Conservation (phyloP, 2,113 vertebrate species). For the Dicerorhinus sumatrensis region DNA sequence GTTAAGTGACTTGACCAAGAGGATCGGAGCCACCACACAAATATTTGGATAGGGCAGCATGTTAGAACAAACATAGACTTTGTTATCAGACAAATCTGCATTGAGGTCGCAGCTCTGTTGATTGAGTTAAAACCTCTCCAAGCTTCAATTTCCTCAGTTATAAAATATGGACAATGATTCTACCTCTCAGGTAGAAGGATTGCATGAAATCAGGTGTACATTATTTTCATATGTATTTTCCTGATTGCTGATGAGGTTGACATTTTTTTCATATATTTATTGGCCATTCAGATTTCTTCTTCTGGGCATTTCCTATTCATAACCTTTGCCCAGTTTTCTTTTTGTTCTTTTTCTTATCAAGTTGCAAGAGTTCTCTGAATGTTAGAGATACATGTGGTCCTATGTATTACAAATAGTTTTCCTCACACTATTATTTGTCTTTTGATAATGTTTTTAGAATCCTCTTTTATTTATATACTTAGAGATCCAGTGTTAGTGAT, state of each 20-base stretch:
- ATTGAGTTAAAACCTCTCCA: background rate
- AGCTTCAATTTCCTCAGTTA: background rate
- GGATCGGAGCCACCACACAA: background rate
- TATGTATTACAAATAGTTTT: background rate
- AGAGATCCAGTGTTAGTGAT: background rate
- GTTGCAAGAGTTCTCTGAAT: background rate
- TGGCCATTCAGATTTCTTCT: background rate
- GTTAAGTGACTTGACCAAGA: background rate
- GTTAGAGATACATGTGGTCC: background rate
- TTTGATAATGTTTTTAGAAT: background rate
- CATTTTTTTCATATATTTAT: background rate
- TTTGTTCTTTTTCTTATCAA: background rate
- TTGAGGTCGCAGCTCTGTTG: background rate
- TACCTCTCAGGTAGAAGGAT: background rate
- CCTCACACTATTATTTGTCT: background rate
- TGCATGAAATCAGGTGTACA: background rate
- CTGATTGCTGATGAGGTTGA: background rate
- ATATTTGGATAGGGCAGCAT: background rate
- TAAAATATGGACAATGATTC: background rate
- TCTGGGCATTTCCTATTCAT: conserved; percentile 20
- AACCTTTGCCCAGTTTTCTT: background rate
- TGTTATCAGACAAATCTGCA: background rate
- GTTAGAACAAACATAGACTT: background rate
- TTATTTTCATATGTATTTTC: conserved; percentile 41
- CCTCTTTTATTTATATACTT: background rate